Evolutionary conservation across 2,888 invertebrate species (phyloP).

Genomic region (Lithodes maja): DNA sequence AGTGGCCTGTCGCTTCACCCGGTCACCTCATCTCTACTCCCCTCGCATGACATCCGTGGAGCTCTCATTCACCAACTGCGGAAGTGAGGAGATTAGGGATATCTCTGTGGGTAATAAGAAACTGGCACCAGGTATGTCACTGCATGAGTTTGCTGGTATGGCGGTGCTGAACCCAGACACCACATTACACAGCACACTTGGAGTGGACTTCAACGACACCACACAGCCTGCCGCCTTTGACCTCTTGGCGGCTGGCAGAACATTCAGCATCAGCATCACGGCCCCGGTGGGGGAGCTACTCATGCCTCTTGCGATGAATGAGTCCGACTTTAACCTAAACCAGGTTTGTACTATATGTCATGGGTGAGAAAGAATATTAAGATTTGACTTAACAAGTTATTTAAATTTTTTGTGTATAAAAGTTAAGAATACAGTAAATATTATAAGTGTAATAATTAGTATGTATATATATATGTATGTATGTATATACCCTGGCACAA

Average conservation of each 20-base stretch:
- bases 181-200: constrained; percentile 81
- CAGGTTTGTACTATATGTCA: constrained; percentile 75
- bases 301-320: constrained; percentile 85
- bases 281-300: constrained; percentile 92
- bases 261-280: constrained; percentile 78
- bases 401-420: too few relatives aligned
- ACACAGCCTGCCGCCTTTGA: constrained; percentile 91
- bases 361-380: too few relatives aligned
- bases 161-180: constrained; percentile 80
- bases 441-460: too few relatives aligned
- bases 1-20: constrained; percentile 80
- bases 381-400: too few relatives aligned
- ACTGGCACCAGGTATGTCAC: constrained; percentile 82
- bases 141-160: constrained; percentile 85
- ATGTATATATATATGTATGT: too few relatives aligned
- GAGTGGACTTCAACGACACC: constrained; percentile 94
- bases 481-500: too few relatives aligned
- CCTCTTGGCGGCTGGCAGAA: constrained; percentile 75
- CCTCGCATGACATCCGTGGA: constrained; percentile 88
- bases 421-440: too few relatives aligned
- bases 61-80: constrained; percentile 85
- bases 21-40: constrained; percentile 88
- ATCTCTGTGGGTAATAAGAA: constrained; percentile 84
- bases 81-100: constrained; percentile 80
- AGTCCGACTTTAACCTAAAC: constrained; percentile 83